Percentiles rank a stretch among this genome's conserved stretches.
Evolutionary conservation across 1,140 invertebrate genomes (phyloP).

Genomic region (Lasaia peninsularis): DNA sequence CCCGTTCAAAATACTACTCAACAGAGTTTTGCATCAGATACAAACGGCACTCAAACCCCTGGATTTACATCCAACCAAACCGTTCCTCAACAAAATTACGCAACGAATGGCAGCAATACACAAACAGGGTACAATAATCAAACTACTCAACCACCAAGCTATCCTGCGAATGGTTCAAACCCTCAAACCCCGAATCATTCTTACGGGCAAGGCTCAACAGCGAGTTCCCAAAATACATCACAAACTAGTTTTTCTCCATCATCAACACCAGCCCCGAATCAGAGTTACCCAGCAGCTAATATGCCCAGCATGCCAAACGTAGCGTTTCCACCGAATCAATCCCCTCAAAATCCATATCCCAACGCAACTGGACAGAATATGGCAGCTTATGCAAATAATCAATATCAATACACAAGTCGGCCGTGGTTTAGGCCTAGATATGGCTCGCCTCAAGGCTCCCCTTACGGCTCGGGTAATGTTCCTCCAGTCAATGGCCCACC

Average conservation of each 20-base stretch:
- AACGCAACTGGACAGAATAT: constrained; percentile 68
- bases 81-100: constrained; percentile 41
- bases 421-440: constrained; percentile 64
- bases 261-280: constrained; percentile 56
- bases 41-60: constrained; percentile 34
- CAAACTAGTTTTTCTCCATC: constrained; percentile 59
- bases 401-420: constrained; percentile 59
- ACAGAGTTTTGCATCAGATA: constrained; percentile 49
- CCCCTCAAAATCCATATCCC: constrained; percentile 60
- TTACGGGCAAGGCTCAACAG: constrained; percentile 35
- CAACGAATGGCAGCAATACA: constrained; percentile 42
- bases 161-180: constrained; percentile 44
- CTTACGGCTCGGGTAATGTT: constrained; percentile 44
- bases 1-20: constrained; percentile 41
- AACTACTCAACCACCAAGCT: constrained; percentile 41
- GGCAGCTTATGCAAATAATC: constrained; percentile 65
- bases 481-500: constrained; percentile 48
- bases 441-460: constrained; percentile 57
- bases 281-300: constrained; percentile 41
- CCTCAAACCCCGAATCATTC: constrained; percentile 38
- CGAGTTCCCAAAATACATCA: constrained; percentile 43
- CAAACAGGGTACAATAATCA: constrained; percentile 46
- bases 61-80: constrained; percentile 42
- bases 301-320: constrained; percentile 51
- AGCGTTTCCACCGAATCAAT: constrained; percentile 46